Conservation (phyloP, 2,888 invertebrate genomes). For the Rhorus exstirpatorius region DNA sequence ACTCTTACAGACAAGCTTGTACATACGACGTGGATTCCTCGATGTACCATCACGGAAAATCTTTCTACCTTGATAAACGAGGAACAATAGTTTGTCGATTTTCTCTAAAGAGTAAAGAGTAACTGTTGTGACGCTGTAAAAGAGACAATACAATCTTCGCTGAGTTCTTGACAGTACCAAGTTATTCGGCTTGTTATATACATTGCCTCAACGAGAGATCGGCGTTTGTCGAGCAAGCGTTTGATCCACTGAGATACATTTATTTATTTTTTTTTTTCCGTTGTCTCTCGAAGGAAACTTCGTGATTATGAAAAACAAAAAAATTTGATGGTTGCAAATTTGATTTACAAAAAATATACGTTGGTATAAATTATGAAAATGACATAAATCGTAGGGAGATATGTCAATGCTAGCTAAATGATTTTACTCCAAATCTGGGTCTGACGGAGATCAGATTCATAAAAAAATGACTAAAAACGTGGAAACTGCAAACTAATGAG, state of each 20-base stretch:
- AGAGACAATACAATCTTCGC: not conserved
- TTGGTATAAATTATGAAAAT: too few species aligned
- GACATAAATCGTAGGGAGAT: too few species aligned
- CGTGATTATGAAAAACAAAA: too few species aligned
- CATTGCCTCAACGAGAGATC: not conserved
- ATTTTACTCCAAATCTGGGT: too few species aligned
- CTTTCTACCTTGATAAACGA: not conserved
- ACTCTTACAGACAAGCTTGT: not conserved
- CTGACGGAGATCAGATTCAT: too few species aligned
- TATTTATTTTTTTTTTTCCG: not conserved
- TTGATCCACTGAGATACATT: not conserved
- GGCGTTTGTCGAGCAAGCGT: not conserved
- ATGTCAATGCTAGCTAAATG: too few species aligned
- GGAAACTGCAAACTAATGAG: too few species aligned
- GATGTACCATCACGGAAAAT: not conserved
- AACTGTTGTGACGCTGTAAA: constrained; percentile 1
- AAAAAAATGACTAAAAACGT: too few species aligned
- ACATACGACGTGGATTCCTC: not conserved
- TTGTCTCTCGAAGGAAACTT: too few species aligned
- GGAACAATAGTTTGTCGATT: constrained; percentile 20
- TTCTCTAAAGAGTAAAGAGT: constrained; percentile 1
- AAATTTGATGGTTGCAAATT: too few species aligned
- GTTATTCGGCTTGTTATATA: not conserved
- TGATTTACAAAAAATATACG: too few species aligned
- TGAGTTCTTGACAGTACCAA: not conserved